Evolutionary conservation across 1,140 invertebrate species (phyloP), one percentile per base, ranked within the genome.

Genomic region (Leptinotarsa defecta): DNA sequence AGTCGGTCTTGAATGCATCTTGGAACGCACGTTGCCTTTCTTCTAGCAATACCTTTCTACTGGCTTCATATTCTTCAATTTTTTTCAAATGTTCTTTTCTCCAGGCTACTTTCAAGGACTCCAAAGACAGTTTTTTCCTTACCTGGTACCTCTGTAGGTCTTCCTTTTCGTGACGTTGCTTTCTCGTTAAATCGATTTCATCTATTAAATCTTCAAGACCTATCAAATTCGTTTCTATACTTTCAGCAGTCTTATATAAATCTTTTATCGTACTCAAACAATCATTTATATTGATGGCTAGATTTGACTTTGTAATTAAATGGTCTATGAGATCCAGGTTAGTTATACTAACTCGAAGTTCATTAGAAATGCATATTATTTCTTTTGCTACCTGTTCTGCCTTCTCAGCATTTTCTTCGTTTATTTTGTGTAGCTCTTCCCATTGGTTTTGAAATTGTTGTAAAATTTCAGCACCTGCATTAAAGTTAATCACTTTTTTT

Each of bases 1-100:
- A 76, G 82, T 93, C 91, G 80, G 89, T 88, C 83, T 90, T 88
- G 83, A 93, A 93, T n/a, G 88, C 91, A 83, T 91, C 88, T 74
- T 90, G 88, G 83, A 92, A 92, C 1, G 89, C 90, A 82, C 90
- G 88, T 81, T 92, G 90, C 75, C 91, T 86, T 81, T 92, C 91
- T 80, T 89, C 88, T 64, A 92, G 82, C 43, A 87, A 83, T 74
- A 86, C 84, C 74, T 89, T 87, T 74, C 90, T 88, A 24, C 86
- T 87, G 27, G 86, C 80, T 80, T 92, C 91, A 79, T 88, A 84
- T 68, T 89, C 86, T 43, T 86, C 81, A 4, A 91, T 86, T 82
- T 88, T 88, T 62, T 88, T 84, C 6, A 88, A 86, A 84, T 92
- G 91, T 52, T 91, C 87, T 17, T 76, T 74, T 48, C 81, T 73